Base-by-base conservation (phyloP, 53 echinoderm and acorn worm genomes). In the Paracentrotus lividus region DNA sequence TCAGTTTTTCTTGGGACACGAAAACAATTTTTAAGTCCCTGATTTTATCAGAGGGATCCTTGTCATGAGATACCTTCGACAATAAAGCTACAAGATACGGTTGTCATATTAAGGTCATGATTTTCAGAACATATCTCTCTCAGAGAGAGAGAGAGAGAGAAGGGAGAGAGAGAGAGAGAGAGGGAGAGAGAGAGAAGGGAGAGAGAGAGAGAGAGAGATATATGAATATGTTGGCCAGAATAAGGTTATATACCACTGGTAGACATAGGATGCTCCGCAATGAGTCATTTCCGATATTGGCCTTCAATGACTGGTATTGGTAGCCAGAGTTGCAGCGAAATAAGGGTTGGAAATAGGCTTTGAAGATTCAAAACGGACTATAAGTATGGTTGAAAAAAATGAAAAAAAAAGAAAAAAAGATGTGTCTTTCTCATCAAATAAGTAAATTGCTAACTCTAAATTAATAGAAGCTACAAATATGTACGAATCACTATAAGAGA, bases 261-360 rank as follows among this genome's bases (percentile, higher is more conserved):
- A 72, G 72, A 72, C 72, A 72, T 16, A 72, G 72, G 72, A 72
- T 72, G 72, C 72, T 72, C 40, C 72, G 0, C 72, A 8, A 40
- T 72, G 72, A 72, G 9, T 72, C 72, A 72, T 20, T 38, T 72
- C 72, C 72, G 36, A 36, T 72, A 72, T 21, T 21, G 72, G 38
- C 72, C 72, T 72, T 72, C 72, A 72, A 18, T 38, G 72, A 44
- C 40, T n/a, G 42, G 16, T 2, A 76, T 88, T 8, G 47, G 78
- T 53, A 59, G 61, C 4, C 51, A 85, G 53, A 12, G 72, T 8
- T 26, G 54, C 15, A 23, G 49, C 18, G 42, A 72, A 10, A 49
- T 23, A 60, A 13, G 36, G 38, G 61, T 18, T 66, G 1, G 31
- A n/a, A n/a, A n/a, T n/a, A n/a, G n/a, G n/a, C n/a, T n/a, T n/a